phyloP scores from a whole-genome alignment of 2,888 invertebrate genomes.

The Eumerus sabulonum region DNA sequence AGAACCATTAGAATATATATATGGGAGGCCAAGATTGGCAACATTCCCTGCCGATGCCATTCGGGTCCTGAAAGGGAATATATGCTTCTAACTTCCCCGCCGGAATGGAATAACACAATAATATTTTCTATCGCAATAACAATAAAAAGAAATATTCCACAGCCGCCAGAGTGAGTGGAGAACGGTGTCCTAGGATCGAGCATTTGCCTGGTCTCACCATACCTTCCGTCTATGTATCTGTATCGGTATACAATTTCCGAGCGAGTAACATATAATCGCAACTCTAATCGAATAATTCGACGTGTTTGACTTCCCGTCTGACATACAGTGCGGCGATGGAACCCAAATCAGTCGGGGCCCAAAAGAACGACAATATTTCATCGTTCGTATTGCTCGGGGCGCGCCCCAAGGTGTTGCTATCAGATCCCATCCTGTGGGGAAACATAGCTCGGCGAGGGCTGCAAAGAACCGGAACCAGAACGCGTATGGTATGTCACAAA shows the following conservation, averaged over 20 bases:
- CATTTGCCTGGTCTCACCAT: neutral
- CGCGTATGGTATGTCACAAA: slow-evolving; percentile 66
- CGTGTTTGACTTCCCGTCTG: slow-evolving; percentile 31
- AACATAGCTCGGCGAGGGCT: slow-evolving; percentile 53
- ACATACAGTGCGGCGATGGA: slow-evolving; percentile 18
- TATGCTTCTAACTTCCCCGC: slow-evolving; percentile 23
- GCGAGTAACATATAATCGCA: slow-evolving; percentile 66
- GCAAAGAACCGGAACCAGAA: slow-evolving; percentile 37
- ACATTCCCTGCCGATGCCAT: slow-evolving; percentile 1
- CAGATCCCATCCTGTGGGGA: slow-evolving; percentile 48
- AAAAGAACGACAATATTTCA: slow-evolving; percentile 11
- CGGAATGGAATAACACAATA: slow-evolving; percentile 10
- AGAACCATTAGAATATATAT: slow-evolving; percentile 37
- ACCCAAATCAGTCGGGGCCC: neutral
- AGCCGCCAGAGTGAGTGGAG: slow-evolving; percentile 41
- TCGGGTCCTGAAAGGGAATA: neutral
- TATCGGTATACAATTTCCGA: slow-evolving; percentile 64
- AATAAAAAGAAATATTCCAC: slow-evolving; percentile 62
- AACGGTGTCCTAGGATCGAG: slow-evolving; percentile 1
- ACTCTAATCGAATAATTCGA: slow-evolving; percentile 64
- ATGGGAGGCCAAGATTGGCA: slow-evolving; percentile 16
- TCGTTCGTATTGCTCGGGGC: slow-evolving; percentile 20
- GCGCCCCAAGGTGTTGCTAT: slow-evolving; percentile 61
- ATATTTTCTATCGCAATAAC: slow-evolving; percentile 42
- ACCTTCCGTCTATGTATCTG: slow-evolving; percentile 6